These are phyloP conservation scores for Lanistes nyassanus DNA, from an alignment of 1,140 invertebrate species.

Conservation along the genomic window DNA sequence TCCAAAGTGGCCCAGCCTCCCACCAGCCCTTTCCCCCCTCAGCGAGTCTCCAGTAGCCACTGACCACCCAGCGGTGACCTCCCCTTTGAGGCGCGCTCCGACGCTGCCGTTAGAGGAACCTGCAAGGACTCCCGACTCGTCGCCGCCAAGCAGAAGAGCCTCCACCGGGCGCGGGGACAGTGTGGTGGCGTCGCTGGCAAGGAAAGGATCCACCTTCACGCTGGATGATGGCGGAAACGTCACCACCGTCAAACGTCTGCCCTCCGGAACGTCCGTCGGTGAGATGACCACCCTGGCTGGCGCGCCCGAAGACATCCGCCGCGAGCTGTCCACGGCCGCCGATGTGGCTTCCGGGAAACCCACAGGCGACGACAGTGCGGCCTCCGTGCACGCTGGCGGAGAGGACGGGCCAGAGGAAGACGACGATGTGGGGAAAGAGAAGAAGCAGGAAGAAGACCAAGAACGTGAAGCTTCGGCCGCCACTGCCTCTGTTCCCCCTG, in stretches of 20 bases:
- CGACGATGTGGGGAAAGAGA: not conserved
- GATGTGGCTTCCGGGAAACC: not conserved
- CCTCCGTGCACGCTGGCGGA: not conserved
- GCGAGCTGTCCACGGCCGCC: conserved; percentile 10
- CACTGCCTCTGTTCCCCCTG: not conserved
- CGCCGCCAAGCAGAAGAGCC: not conserved
- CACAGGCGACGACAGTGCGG: too few species aligned
- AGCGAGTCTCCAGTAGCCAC: not conserved
- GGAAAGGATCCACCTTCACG: conserved; percentile 7
- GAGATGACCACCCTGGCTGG: conserved; percentile 8
- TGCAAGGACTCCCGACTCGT: not conserved
- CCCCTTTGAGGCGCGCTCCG: conserved; percentile 4
- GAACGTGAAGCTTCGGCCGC: not conserved
- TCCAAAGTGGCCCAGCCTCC: conserved; percentile 15
- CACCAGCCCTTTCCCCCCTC: not conserved
- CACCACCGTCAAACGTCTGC: conserved; percentile 21
- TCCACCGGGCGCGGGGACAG: not conserved
- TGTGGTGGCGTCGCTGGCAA: conserved; percentile 2
- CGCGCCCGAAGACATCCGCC: conserved; percentile 2
- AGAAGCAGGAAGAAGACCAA: too few species aligned
- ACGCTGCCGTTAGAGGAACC: not conserved
- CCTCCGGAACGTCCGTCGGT: conserved; percentile 19
- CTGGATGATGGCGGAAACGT: conserved; percentile 15
- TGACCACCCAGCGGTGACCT: not conserved
- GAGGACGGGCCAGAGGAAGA: conserved; percentile 1